phyloP scores from a whole-genome alignment of 2,113 vertebrate genomes.

The Heterochromis multidens region DNA sequence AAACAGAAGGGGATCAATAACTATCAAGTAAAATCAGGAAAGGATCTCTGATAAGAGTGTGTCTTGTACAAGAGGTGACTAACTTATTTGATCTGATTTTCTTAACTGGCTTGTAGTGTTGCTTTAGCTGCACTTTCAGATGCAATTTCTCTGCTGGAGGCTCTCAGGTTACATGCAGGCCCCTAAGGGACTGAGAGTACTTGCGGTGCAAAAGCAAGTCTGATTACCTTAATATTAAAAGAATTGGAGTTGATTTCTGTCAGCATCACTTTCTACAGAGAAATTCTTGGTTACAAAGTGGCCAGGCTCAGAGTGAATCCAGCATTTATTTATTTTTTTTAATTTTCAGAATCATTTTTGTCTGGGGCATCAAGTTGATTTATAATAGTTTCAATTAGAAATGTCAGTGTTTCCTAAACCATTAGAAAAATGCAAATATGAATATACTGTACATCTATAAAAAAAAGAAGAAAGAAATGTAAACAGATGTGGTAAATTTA shows the following conservation, averaged over 20 bases:
- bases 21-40: not conserved
- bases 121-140: not conserved
- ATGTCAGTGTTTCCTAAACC: not conserved
- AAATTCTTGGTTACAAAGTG: not conserved
- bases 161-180: not conserved
- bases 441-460: not conserved
- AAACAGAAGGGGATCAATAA: not conserved
- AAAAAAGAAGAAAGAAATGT: not conserved
- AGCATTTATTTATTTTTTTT: not conserved
- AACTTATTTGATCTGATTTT: not conserved
- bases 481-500: not conserved
- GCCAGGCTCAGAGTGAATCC: not conserved
- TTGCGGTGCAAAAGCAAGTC: not conserved
- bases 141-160: not conserved
- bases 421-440: not conserved
- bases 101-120: not conserved
- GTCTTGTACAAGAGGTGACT: not conserved
- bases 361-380: not conserved
- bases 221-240: not conserved
- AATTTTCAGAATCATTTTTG: not conserved
- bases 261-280: not conserved
- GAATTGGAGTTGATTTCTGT: not conserved
- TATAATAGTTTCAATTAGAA: not conserved
- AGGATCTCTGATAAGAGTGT: not conserved
- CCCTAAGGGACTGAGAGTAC: not conserved